Percentiles rank a stretch among this genome's conserved stretches.
These are phyloP conservation scores for Bradynema listronoti DNA, from an alignment of 1,140 invertebrate species.

Conservation along the genomic window DNA sequence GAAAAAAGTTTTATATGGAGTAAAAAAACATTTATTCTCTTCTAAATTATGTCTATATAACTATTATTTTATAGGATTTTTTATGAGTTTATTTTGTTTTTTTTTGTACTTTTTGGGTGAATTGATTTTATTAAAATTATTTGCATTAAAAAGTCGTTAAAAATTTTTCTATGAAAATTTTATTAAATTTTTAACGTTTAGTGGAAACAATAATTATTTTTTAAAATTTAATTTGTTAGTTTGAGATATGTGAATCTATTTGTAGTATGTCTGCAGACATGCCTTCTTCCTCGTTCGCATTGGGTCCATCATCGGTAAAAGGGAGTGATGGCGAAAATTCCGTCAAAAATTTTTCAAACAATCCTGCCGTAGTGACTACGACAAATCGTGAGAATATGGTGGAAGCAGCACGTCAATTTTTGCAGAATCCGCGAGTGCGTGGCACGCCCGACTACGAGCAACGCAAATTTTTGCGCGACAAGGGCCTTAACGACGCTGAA, in stretches of 20 bases:
- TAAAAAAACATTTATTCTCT: not conserved
- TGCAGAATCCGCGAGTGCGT: constrained; percentile 41
- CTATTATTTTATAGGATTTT: not conserved
- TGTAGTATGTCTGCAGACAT: not conserved
- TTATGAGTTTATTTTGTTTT: not conserved
- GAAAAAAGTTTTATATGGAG: not conserved
- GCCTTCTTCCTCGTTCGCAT: not conserved
- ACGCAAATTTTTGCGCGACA: constrained; percentile 33
- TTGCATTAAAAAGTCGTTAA: not conserved
- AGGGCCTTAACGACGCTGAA: constrained; percentile 43
- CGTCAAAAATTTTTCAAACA: not conserved
- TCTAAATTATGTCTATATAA: not conserved
- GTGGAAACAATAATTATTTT: not conserved
- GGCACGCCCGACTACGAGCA: constrained; percentile 43
- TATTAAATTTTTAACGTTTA: not conserved
- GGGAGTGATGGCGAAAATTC: not conserved
- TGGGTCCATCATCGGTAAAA: not conserved
- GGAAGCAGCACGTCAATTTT: constrained; percentile 32
- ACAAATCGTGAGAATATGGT: constrained; percentile 34
- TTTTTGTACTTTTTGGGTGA: not conserved
- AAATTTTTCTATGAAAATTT: not conserved
- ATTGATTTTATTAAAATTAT: constrained; percentile 1
- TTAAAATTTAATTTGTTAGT: not conserved
- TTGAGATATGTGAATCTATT: too few species aligned
- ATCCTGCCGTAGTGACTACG: not conserved